Percentiles rank a stretch among this genome's conserved stretches.
Evolutionary conservation across 2,888 invertebrate genomes (phyloP).

Genomic region (Leptinotarsa tumamoca): DNA sequence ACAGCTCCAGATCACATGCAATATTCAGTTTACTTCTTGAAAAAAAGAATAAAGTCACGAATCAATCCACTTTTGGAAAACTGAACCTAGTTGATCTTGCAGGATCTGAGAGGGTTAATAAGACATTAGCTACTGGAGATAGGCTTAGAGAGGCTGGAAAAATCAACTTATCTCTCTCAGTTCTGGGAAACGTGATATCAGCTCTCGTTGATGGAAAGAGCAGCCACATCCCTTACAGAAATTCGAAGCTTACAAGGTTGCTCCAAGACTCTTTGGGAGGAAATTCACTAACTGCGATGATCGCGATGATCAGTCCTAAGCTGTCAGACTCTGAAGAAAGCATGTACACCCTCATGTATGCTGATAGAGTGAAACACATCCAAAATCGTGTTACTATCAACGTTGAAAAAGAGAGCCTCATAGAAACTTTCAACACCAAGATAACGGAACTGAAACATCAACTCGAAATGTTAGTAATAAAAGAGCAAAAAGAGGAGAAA

Average conservation of each 20-base stretch:
- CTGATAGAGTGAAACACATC: constrained; percentile 95
- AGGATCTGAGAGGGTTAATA: constrained; percentile 95
- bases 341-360: constrained; percentile 93
- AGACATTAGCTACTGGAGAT: constrained; percentile 92
- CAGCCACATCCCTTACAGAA: constrained; percentile 95
- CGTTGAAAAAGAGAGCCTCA: constrained; percentile 87
- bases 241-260: constrained; percentile 93
- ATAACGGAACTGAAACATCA: constrained; percentile 75
- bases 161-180: constrained; percentile 95
- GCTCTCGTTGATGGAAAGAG: constrained; percentile 95
- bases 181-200: constrained; percentile 96
- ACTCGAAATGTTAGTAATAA: constrained; percentile 74
- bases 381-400: constrained; percentile 94
- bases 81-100: constrained; percentile 96
- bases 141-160: constrained; percentile 94
- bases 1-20: constrained; percentile 94
- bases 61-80: constrained; percentile 89
- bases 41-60: constrained; percentile 83
- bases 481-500: constrained; percentile 71
- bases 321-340: constrained; percentile 95
- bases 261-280: constrained; percentile 96
- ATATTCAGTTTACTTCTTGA: constrained; percentile 98
- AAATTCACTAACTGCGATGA: constrained; percentile 93
- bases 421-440: constrained; percentile 90
- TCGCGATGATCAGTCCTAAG: constrained; percentile 93